These are phyloP conservation scores for Caenorhabditis tropicalis DNA, from an alignment of 1,140 invertebrate genomes.

Conservation along the genomic window DNA sequence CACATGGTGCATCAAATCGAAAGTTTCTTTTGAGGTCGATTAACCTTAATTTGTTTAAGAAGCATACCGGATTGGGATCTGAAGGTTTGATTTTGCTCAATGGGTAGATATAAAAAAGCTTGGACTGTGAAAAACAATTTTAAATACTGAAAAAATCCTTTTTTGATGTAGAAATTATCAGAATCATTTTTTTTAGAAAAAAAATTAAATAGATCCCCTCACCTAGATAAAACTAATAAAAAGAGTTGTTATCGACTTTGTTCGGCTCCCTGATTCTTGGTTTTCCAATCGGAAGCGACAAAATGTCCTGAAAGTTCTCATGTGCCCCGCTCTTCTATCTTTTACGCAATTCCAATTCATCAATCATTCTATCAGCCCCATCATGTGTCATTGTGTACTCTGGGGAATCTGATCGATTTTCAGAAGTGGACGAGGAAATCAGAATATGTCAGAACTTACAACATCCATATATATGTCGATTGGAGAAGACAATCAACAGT, in stretches of 20 bases:
- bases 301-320: conserved; percentile 21
- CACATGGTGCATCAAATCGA: not conserved
- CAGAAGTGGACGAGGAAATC: conserved; percentile 92
- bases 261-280: not conserved
- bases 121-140: not conserved
- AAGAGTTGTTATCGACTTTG: not conserved
- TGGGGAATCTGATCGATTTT: conserved; percentile 45
- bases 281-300: not conserved
- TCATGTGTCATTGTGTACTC: conserved; percentile 3
- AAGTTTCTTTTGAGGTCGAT: conserved; percentile 10
- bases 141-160: not conserved
- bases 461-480: conserved; percentile 96
- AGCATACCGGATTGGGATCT: conserved; percentile 2
- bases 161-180: too few species aligned
- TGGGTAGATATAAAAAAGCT: not conserved
- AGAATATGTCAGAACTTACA: conserved; percentile 99
- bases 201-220: not conserved
- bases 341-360: conserved; percentile 19
- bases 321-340: not conserved
- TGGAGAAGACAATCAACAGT: conserved; percentile 86
- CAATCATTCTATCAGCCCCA: conserved; percentile 38
- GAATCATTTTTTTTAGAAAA: too few species aligned
- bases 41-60: not conserved
- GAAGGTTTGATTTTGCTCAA: not conserved
- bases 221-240: not conserved